Evolutionary conservation across 2,797 vertebrate genomes (phyloP), one percentile per base, ranked within the genome.

Genomic region (Anguilla anguilla): DNA sequence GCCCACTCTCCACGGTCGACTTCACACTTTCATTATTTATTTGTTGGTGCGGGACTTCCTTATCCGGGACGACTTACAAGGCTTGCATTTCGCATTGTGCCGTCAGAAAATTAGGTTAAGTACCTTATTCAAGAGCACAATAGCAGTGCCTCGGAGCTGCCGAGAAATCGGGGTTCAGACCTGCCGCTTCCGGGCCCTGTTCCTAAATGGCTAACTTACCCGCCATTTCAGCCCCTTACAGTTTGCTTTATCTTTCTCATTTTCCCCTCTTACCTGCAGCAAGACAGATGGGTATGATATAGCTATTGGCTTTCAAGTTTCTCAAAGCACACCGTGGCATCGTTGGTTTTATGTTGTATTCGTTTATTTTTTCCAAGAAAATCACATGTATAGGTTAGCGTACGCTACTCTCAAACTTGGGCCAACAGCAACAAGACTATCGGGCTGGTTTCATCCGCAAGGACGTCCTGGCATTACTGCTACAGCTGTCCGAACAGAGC

Each of bases 51-150:
- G 11, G 46, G 39, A 82, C 43, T 22, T 28, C 43, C 22, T 82
- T 51, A 25, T 82, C 43, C 79, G n/a, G 79, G 79, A 46, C 17
- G 3, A n/a, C 79, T 25, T 25, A 49, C 9, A 51, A 0, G 25
- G 28, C 79, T 13, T 46, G 22, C 1, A 82, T 82, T 49, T 51
- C 6, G 9, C 43, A 49, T 82, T n/a, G 35, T 79, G 17, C 22
- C 43, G 51, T 82, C n/a, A 82, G 79, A 51, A 10, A 82, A 82
- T 82, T 19, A 82, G 79, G 46, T 51, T 51, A 46, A 81, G 77
- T 19, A n/a, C 79, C 43, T 82, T 51, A 25, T 25, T 82, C 6
- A 82, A 82, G 46, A 46, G 43, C 46, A 46, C 77, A 46, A 46
- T 4, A 7, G 79, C 43, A n/a, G 6, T 9, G 22, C 22, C 22